Base-by-base conservation (phyloP, 2,113 vertebrate species). In the Catharus bicknelli region DNA sequence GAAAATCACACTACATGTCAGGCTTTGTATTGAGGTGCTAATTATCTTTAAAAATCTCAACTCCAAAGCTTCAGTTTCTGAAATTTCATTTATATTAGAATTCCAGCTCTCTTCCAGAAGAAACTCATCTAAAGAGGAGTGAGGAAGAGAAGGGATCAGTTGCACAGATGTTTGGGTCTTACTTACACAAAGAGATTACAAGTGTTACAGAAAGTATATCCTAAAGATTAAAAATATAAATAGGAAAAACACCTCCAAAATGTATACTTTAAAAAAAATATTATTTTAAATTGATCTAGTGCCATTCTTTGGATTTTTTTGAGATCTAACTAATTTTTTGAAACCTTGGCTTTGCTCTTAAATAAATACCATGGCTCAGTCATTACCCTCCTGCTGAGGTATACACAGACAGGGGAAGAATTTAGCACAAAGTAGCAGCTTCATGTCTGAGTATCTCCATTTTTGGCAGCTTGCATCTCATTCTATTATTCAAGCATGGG, bases 401-500 rank as follows among this genome's bases (percentile, higher is more conserved):
- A 42, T 55, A 13, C 36, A n/a, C 30, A 66, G 73, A 62, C 32
- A 87, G 47, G 6, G 59, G 72, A 77, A 93, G 84, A 86, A 62
- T 88, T 89, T 63, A 86, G 87, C 72, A 80, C 63, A 61, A 85
- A 91, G 82, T 66, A 92, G 78, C 75, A 96, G 51, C 58, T 91
- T 87, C 75, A 7, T 66, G 42, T 76, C 81, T 83, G 75, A 80
- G 50, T 66, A 63, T 87, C 84, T 93, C 78, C 38, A 26, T 68
- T 91, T 86, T 94, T 86, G 91, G 85, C 93, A 91, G 68, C 63
- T 88, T 94, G 36, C 55, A 72, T 80, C 72, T 93, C 72, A 57
- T 77, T 70, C 91, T 87, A 55, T 96, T 95, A 90, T 94, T 95
- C 76, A 89, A 95, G 75, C 81, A 67, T 74, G 68, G 68, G 48